Conservation (phyloP, 2,113 vertebrate species). For the Zosterops borbonicus region DNA sequence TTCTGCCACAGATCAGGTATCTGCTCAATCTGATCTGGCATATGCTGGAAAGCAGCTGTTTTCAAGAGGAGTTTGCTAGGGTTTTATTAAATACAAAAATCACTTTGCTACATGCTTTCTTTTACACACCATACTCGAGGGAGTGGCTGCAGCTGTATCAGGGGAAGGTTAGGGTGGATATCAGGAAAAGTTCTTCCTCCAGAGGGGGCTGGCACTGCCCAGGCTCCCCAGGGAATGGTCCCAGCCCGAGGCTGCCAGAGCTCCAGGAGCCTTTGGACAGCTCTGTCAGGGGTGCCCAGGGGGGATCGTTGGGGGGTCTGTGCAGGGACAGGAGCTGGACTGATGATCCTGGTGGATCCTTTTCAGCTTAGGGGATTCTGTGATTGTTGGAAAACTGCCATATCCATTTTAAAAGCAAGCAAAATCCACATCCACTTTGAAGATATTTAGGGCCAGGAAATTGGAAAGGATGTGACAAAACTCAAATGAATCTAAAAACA, state of each 20-base stretch:
- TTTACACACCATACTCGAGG: neutral
- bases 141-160: neutral
- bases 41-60: neutral
- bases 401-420: neutral
- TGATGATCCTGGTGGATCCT: neutral
- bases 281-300: neutral
- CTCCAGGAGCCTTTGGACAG: fast-evolving
- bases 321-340: neutral
- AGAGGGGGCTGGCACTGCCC: neutral
- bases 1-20: neutral
- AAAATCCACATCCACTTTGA: neutral
- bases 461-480: neutral
- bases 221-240: neutral
- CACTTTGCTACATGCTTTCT: neutral
- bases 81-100: neutral
- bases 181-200: neutral
- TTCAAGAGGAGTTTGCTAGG: neutral
- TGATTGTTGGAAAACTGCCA: neutral
- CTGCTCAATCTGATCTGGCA: neutral
- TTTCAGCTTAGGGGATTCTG: neutral
- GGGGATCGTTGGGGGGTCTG: neutral
- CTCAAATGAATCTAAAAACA: neutral
- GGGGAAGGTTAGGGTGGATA: fast-evolving
- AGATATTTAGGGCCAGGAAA: neutral
- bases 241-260: fast-evolving